Base-by-base conservation (phyloP, 2,888 invertebrate genomes). In the Smittia sp. region DNA sequence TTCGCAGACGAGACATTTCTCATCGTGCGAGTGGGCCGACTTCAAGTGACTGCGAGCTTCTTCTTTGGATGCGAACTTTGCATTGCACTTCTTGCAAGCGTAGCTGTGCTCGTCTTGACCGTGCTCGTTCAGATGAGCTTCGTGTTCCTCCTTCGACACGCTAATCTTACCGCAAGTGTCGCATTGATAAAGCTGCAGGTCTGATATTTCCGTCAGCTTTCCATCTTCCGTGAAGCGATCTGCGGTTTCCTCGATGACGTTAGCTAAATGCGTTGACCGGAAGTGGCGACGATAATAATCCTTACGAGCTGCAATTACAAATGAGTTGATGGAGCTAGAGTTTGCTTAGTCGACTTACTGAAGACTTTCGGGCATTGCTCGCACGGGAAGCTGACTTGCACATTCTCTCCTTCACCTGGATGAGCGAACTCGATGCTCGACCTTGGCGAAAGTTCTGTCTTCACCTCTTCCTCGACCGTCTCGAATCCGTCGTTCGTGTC, bases 111-210 rank as follows among this genome's bases (percentile, higher is more conserved):
- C 68, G 18, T 69, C 69, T 2, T 18, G n/a, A 9, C 27, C 27
- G 27, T 69, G 54, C 11, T 69, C 27, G 1, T 11, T 13, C 41
- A 15, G n/a, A 52, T 69, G 69, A 27, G 13, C 18, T 15, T 54
- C 69, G 25, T 46, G 46, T 1, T 68, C 54, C 27, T 69, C 27
- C 32, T n/a, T 1, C 11, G 52, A 25, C 4, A 32, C 32, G 41
- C 20, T 32, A 4, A 52, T 69, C 15, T 69, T 69, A 27, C 69
- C 69, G 22, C 68, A 68, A 3, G 6, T 3, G 7, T 41, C 68
- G 41, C 68, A 68, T 41, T 68, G 68, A 18, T 9, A 67, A 6
- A 67, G 38, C 6, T n/a, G n/a, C n/a, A n/a, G n/a, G n/a, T n/a
- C n/a, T n/a, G n/a, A n/a, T 9, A 9, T 32, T 18, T 63, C 63